Conservation (phyloP, 2,888 invertebrate genomes). For the Sclerodermus sp. region DNA sequence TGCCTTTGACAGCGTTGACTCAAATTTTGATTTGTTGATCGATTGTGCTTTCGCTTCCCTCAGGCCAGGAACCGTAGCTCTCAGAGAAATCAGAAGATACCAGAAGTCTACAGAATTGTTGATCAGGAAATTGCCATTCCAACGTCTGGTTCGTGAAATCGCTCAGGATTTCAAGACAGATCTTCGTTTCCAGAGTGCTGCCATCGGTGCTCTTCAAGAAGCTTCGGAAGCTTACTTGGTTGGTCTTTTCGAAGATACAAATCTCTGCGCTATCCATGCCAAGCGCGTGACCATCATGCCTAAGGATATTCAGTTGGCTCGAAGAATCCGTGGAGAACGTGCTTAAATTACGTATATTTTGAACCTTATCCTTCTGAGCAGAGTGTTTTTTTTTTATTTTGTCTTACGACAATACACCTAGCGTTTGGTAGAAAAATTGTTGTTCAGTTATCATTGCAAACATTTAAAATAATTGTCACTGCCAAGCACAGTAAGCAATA, state of each 20-base stretch:
- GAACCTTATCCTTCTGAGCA: conserved; percentile 3
- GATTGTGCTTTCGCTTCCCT: background rate
- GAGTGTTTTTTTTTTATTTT: conserved; percentile 14
- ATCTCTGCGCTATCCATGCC: conserved; percentile 96
- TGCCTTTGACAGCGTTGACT: background rate
- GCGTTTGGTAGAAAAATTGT: background rate
- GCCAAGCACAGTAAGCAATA: background rate
- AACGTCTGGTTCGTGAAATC: conserved; percentile 94
- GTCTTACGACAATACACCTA: too few relatives aligned
- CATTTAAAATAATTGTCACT: background rate
- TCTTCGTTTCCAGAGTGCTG: conserved; percentile 92
- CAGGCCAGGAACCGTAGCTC: conserved; percentile 92
- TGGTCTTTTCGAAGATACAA: conserved; percentile 96
- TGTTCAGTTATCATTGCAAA: background rate
- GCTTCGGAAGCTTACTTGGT: conserved; percentile 90
- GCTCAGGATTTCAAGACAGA: conserved; percentile 97
- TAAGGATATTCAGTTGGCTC: conserved; percentile 94
- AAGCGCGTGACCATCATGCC: conserved; percentile 95
- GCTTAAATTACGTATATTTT: conserved; percentile 65
- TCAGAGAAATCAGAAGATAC: conserved; percentile 95
- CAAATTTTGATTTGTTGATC: background rate
- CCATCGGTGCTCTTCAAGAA: conserved; percentile 90
- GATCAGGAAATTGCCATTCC: conserved; percentile 94
- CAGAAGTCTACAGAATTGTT: conserved; percentile 95
- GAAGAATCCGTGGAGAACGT: conserved; percentile 94